Evolutionary conservation across 2,113 vertebrate species (phyloP), one percentile per base, ranked within the genome.

Genomic region (Deroptyus accipitrinus): DNA sequence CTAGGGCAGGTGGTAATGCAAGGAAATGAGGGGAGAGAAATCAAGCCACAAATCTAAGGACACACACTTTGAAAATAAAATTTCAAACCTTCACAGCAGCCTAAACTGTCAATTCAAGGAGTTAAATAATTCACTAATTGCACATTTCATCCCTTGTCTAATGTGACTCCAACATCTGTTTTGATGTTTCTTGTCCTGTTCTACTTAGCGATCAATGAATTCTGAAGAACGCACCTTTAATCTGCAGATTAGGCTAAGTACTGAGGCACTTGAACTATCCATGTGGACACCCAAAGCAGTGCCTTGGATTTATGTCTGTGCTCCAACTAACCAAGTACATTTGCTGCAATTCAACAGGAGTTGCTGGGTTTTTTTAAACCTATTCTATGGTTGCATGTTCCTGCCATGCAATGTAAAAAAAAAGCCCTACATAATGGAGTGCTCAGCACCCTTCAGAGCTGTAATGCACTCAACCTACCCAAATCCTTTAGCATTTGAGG

Each of bases 61-160:
- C 1, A 9, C 0, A 30, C 37, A 63, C 23, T 10, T 76, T 67
- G 62, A 48, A 52, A 81, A 30, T 33, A 75, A 28, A 59, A 52
- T 20, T 62, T 79, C 82, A 79, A 52, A 89, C 84, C 69, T 85
- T 73, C 44, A 23, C 0, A 0, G 44, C 16, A 86, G 63, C 59
- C 54, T 66, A 30, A 92, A 73, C 8, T 68, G 48, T 85, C 44
- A 37, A 87, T 88, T 80, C 75, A 88, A 69, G 49, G 27, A 88
- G 59, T n/a, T 93, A 69, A 93, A 63, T 86, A 88, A 92, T 68
- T 89, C 81, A 87, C 48, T 73, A 81, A 85, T 61, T 66, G 44
- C 31, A 39, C 1, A 2, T 42, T 83, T 86, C 74, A 82, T 88
- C 91, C 82, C 67, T 83, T 80, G 37, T 67, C 78, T 86, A 74